phyloP scores from a whole-genome alignment of 2,113 vertebrate genomes.

The Corythoichthys haematopterus region DNA sequence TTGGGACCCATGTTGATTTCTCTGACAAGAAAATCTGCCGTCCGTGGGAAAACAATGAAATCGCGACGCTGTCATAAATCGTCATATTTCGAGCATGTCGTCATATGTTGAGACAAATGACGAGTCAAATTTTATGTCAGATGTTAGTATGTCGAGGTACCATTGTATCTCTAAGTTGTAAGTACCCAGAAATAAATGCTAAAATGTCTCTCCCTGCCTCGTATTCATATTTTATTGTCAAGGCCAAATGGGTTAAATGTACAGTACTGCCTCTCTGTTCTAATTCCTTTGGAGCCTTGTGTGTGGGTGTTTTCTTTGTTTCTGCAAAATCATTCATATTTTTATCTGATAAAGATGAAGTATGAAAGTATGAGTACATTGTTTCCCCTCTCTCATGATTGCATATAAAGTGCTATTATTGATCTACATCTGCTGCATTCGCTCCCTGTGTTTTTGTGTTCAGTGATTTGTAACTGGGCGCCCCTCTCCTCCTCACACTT shows the following conservation, averaged over 20 bases:
- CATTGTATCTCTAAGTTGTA: no score
- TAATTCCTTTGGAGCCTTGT: background rate
- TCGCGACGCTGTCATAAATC: no score
- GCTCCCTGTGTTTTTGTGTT: constrained; percentile 32
- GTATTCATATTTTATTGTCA: background rate
- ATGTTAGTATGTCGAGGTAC: no score
- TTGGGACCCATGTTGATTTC: no score
- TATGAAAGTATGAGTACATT: constrained; percentile 23
- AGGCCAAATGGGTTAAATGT: background rate
- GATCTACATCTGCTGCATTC: constrained; percentile 25
- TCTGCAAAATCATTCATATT: constrained; percentile 34
- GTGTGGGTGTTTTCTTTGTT: constrained; percentile 6
- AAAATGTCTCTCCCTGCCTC: background rate
- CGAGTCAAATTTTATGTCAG: no score
- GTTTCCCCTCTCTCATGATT: background rate
- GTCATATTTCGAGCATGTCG: no score
- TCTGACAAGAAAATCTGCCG: no score
- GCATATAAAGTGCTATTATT: background rate
- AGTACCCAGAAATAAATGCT: background rate
- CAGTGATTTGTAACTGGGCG: constrained; percentile 44
- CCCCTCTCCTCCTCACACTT: constrained; percentile 80
- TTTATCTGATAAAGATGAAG: constrained; percentile 35
- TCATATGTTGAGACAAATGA: no score
- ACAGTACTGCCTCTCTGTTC: background rate
- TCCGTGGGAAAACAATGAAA: no score